Base-by-base conservation (phyloP, 2,113 vertebrate genomes). In the Stigmatopora argus region DNA sequence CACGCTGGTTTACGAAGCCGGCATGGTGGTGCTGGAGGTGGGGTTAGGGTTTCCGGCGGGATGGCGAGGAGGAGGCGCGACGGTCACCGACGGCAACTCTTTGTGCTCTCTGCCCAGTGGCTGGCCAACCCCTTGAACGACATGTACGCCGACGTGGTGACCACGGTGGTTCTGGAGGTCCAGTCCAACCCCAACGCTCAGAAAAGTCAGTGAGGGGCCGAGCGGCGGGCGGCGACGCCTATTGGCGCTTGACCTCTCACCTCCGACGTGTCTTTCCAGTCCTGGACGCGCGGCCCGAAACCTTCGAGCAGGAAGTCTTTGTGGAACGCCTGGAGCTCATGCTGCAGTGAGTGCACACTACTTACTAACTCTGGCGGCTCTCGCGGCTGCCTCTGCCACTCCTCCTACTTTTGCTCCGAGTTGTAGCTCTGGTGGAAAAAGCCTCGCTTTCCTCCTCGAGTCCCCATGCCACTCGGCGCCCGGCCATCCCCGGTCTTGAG, bases 101-200 rank as follows among this genome's bases (percentile, higher is more conserved):
- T n/a, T 52, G 46, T 23, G 38, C 23, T 4, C 3, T 60, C 23
- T 80, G 7, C n/a, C n/a, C 87, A 98, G 97, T 99, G 97, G 97
- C 73, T 94, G 14, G 94, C 97, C 66, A 98, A 95, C 85, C 96
- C 97, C 53, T 91, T 97, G 70, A 98, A 97, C 51, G 96, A 99
- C 73, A 99, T 98, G 96, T 98, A 96, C 52, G 97, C 96, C 0
- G 97, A 98, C 53, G 95, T 93, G 0, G 93, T 99, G 46, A 91
- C 94, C 12, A 98, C 95, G 1, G 96, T 98, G 75, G 91, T 98
- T 34, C 79, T 98, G 74, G 96, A 98, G 88, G 94, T 98, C 66
- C 96, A 98, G 78, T 98, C 95, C 65, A 99, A 99, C 82, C 96
- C 97, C 4, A 96, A 90, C 73, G 92, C 94, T 62, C 92, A 98